Evolutionary conservation across 2,113 vertebrate genomes (phyloP), one percentile per base, ranked within the genome.

Genomic region (Numenius arquata): DNA sequence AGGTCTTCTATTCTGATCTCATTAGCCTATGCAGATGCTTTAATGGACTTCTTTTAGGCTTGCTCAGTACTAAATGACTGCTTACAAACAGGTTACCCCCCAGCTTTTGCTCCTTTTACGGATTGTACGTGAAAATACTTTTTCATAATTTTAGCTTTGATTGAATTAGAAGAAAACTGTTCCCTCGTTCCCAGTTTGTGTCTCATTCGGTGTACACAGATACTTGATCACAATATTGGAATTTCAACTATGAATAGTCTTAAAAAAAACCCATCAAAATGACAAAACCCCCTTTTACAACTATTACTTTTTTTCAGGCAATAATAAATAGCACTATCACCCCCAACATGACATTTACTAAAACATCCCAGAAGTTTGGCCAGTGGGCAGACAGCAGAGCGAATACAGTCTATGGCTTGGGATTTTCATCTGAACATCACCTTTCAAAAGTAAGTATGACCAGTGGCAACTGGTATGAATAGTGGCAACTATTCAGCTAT

Each of bases 311-410:
- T 98, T 98, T 96, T n/a, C 97, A 99, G 99, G 99, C 99, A 99
- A 99, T 99, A 99, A 99, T 99, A 98, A 99, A 99, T 98, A 99
- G 99, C 98, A 99, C 99, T 96, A 99, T 99, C 98, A 99, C 99
- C 92, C 99, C 99, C 97, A 99, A 99, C 98, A 99, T 99, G 99
- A 99, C 99, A 95, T 99, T 99, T 98, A 99, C 99, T 91, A 99
- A 99, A 98, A 99, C 99, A 97, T 99, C 99, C 68, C 99, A 99
- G 98, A 99, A 99, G 98, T 99, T 99, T 97, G 99, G 99, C 85
- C 99, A 99, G 63, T 99, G 99, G 99, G 99, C 99, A 41, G 99
- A 99, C 98, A 99, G 99, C 97, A 98, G 99, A 81, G 99, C 99
- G 2, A 99, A 99, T 97, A 99, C 99, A 17, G 99, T 99, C 80